phyloP scores from a whole-genome alignment of 2,113 vertebrate species.

The Cichladusa arquata region DNA sequence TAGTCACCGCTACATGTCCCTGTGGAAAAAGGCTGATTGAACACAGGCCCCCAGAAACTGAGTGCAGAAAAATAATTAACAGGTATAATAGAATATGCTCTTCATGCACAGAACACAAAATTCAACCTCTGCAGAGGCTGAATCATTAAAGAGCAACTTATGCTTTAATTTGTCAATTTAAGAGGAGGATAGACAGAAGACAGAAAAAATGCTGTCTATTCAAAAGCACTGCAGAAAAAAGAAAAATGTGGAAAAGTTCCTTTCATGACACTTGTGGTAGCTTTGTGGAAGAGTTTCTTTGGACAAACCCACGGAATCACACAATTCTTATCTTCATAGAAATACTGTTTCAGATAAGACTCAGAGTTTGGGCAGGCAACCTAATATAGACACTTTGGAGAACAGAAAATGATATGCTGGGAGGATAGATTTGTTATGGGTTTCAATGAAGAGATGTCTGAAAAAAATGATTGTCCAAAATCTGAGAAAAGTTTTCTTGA shows the following conservation, averaged over 20 bases:
- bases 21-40: neutral
- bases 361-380: neutral
- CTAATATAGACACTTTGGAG: neutral
- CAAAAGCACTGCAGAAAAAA: neutral
- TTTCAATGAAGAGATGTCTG: neutral
- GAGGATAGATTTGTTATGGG: neutral
- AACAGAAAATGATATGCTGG: neutral
- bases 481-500: neutral
- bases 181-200: neutral
- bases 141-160: neutral
- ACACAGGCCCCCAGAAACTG: neutral
- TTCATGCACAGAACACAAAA: neutral
- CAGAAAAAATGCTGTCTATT: neutral
- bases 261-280: neutral
- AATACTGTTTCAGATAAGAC: neutral
- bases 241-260: neutral
- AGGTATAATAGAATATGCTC: neutral
- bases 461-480: neutral
- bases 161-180: neutral
- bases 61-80: slow-evolving; percentile 1
- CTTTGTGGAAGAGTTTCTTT: neutral
- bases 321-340: neutral
- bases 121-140: neutral
- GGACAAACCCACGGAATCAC: neutral
- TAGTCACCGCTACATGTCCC: neutral